Conservation (phyloP, 2,888 invertebrate species). For the Ophion obscuratus region DNA sequence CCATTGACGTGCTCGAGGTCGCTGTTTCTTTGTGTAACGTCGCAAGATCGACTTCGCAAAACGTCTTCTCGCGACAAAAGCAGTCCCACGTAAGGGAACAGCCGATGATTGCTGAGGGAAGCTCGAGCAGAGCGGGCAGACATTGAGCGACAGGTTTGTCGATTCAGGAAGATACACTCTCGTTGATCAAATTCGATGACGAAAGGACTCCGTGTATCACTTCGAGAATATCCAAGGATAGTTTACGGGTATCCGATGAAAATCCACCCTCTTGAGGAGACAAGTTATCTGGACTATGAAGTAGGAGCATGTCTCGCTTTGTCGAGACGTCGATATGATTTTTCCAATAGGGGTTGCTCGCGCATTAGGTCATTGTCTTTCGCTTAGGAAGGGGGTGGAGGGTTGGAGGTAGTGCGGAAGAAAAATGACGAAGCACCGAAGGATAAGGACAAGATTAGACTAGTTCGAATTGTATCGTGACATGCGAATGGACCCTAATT, state of each 20-base stretch:
- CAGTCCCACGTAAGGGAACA: background rate
- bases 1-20: background rate
- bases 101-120: slow-evolving; percentile 1
- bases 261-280: background rate
- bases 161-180: slow-evolving; percentile 46
- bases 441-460: background rate
- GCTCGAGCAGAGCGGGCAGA: slow-evolving; percentile 9
- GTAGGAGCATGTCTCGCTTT: background rate
- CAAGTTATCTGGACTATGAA: background rate
- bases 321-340: background rate
- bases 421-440: background rate
- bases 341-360: background rate
- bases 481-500: background rate
- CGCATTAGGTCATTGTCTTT: background rate
- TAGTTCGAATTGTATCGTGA: background rate
- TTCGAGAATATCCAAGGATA: background rate
- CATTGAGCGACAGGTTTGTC: background rate
- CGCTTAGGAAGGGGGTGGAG: background rate
- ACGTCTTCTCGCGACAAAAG: background rate
- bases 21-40: background rate
- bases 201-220: background rate
- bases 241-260: background rate
- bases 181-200: slow-evolving; percentile 58
- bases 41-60: slow-evolving; percentile 36
- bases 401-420: background rate